Percentiles rank a stretch among this genome's conserved stretches.
phyloP scores from a whole-genome alignment of 2,113 vertebrate species.

The Monarcha castaneiventris region DNA sequence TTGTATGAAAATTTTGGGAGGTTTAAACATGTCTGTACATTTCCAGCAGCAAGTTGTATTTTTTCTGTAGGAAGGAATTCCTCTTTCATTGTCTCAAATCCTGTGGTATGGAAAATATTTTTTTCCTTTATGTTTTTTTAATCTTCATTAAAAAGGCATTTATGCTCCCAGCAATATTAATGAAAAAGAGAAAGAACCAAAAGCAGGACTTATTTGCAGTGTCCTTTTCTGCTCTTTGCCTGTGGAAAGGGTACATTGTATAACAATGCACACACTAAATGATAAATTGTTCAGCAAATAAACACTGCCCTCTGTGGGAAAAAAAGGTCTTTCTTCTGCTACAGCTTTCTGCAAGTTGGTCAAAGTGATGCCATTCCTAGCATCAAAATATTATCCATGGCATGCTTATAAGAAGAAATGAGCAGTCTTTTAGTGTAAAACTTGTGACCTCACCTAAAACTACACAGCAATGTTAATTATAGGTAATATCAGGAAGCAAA shows the following conservation, averaged over 20 bases:
- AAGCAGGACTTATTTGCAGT: not conserved
- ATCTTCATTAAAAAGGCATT: slow-evolving; percentile 17
- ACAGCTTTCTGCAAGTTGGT: not conserved
- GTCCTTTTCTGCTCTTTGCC: slow-evolving; percentile 41
- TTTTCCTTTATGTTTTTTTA: not conserved
- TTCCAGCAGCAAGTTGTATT: not conserved
- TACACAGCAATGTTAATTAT: not conserved
- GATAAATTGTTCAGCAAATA: slow-evolving; percentile 39
- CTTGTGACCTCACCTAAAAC: not conserved
- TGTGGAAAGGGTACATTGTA: not conserved
- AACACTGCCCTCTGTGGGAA: slow-evolving; percentile 77
- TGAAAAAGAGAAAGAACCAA: slow-evolving; percentile 14
- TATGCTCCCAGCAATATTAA: slow-evolving; percentile 2
- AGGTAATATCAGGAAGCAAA: not conserved
- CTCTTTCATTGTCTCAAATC: not conserved
- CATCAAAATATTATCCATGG: not conserved
- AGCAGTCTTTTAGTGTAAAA: not conserved
- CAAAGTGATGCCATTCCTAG: not conserved
- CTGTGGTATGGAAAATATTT: not conserved
- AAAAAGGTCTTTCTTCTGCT: not conserved
- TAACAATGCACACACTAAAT: not conserved
- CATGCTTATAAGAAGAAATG: not conserved
- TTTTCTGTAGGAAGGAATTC: not conserved
- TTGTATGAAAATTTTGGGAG: not conserved
- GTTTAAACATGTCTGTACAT: not conserved